A percentile compares a stretch with the other conserved stretches of the same genome.
Evolutionary conservation across 2,797 vertebrate species (phyloP).

Genomic region (Rhinoraja longicauda): DNA sequence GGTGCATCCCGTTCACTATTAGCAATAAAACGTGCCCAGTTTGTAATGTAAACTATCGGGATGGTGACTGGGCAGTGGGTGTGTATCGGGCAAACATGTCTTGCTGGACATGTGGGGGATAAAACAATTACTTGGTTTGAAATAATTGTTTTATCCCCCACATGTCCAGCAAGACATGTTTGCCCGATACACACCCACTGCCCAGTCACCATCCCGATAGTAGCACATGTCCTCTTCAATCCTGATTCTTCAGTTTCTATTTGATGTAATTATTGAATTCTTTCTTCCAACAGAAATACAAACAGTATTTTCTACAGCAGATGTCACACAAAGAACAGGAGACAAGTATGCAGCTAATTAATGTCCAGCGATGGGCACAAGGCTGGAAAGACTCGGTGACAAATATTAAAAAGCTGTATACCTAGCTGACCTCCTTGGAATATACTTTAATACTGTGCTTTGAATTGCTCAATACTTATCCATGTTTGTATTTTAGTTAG

Average conservation of each 20-base stretch:
- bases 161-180: too few species aligned
- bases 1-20: background rate
- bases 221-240: background rate
- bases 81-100: too few species aligned
- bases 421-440: conserved; percentile 29
- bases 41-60: background rate
- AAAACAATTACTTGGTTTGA: background rate
- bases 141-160: background rate
- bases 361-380: conserved; percentile 48
- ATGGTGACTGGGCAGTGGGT: too few species aligned
- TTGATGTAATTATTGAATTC: background rate
- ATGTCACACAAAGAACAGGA: conserved; percentile 49
- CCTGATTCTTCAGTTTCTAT: conserved; percentile 41
- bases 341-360: conserved; percentile 48
- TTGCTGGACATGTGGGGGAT: too few species aligned
- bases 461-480: background rate
- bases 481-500: background rate
- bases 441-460: background rate
- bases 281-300: conserved; percentile 54
- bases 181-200: too few species aligned
- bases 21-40: background rate
- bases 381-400: conserved; percentile 56
- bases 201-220: background rate
- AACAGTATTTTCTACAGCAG: conserved; percentile 47
- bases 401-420: conserved; percentile 53